Evolutionary conservation across 2,888 invertebrate species (phyloP), one percentile per base, ranked within the genome.

Genomic region (Phytoseiulus persimilis): DNA sequence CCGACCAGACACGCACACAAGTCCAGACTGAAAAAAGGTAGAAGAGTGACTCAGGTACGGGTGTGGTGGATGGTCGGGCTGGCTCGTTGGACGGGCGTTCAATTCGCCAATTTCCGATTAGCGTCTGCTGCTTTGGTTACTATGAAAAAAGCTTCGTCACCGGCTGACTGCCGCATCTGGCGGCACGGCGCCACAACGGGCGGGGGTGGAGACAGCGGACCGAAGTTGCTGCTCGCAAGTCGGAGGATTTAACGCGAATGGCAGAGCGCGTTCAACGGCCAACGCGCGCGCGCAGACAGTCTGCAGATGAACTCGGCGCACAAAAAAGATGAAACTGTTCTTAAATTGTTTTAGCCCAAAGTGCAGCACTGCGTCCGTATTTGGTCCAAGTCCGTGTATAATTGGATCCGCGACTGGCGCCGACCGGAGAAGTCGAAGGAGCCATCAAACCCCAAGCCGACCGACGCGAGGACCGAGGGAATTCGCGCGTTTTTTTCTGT

Each of bases 311-410:
- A 65, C 65, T 65, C 65, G 33, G n/a, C 33, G 87, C 39, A 45
- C 87, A 87, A 87, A 87, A 32, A 87, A 87, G 87, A 87, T 87
- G 87, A 87, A 87, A 87, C 87, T 87, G 87, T 87, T 87, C 87
- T 87, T 87, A 87, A 87, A 87, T 87, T 87, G 87, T 87, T 87
- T 87, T 87, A 87, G 87, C 45, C 87, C 65, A 65, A 65, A 65
- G 65, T 11, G 5, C 65, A 65, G 11, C 65, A 65, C 65, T 11
- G 65, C 65, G 65, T 65, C 65, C 65, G 65, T 65, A 65, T 65
- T 65, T 65, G 65, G 65, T 65, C 65, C 18, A 65, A 65, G 65
- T 65, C 65, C 65, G 65, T 28, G 18, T 65, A 65, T 65, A 65
- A 65, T 65, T 65, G 65, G 65, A 65, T 65, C 65, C 65, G 65